phyloP scores from a whole-genome alignment of 2,797 vertebrate genomes.

The Chaunax sp. region DNA sequence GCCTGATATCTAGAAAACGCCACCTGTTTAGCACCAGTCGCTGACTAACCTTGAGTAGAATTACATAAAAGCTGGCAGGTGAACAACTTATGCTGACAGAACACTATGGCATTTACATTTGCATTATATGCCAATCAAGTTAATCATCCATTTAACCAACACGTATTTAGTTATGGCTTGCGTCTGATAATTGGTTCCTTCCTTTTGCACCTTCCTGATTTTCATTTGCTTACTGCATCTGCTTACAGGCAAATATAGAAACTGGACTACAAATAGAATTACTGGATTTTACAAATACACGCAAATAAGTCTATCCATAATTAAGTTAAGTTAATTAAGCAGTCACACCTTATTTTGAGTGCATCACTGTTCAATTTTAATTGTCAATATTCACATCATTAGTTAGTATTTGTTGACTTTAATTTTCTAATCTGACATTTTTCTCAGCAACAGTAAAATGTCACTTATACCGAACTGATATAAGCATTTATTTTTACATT shows the following conservation, averaged over 20 bases:
- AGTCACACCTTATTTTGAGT: no score
- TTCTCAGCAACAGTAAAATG: no score
- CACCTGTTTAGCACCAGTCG: slow-evolving; percentile 44
- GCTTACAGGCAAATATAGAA: neutral
- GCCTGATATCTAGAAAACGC: slow-evolving; percentile 40
- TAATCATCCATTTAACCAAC: neutral
- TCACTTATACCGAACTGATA: no score
- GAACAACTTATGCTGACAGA: slow-evolving; percentile 5
- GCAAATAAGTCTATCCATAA: no score
- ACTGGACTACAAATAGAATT: neutral
- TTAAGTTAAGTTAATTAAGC: no score
- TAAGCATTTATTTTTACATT: no score
- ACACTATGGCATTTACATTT: neutral
- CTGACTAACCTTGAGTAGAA: slow-evolving; percentile 6
- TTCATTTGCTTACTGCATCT: neutral
- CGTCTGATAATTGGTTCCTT: neutral
- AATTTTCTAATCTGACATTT: no score
- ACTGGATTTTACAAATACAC: neutral
- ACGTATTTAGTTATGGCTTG: neutral
- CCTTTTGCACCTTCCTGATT: neutral
- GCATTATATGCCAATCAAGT: neutral
- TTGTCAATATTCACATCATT: no score
- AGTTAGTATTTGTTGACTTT: no score
- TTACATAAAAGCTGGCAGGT: slow-evolving; percentile 17
- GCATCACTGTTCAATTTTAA: no score